These are phyloP conservation scores for Odontomyia ornata DNA, from an alignment of 2,888 invertebrate species.

Conservation along the genomic window DNA sequence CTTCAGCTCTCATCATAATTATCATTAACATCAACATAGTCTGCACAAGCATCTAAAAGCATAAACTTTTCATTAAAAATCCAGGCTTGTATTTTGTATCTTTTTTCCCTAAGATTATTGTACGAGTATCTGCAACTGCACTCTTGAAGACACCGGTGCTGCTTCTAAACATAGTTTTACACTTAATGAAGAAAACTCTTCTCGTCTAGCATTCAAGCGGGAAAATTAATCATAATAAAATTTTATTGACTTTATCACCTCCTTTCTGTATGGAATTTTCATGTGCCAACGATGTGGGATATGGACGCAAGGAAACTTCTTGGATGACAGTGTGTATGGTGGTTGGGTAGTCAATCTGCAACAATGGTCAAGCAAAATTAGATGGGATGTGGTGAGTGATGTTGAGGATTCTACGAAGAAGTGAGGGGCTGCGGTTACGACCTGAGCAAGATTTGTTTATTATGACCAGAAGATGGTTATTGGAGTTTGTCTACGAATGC, in stretches of 20 bases:
- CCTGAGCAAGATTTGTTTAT: too few species aligned
- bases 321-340: neutral
- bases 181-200: constrained; percentile 20
- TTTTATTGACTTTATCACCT: constrained; percentile 38
- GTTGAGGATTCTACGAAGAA: too few species aligned
- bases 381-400: too few species aligned
- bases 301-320: too few species aligned
- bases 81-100: neutral
- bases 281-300: too few species aligned
- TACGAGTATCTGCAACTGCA: too few species aligned
- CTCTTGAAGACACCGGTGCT: neutral
- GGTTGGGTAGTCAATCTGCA: constrained; percentile 3
- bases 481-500: too few species aligned
- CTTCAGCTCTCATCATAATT: neutral
- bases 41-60: too few species aligned
- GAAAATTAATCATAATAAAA: constrained; percentile 43
- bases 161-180: constrained; percentile 11
- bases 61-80: neutral
- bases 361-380: too few species aligned
- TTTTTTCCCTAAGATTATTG: too few species aligned
- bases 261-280: constrained; percentile 10
- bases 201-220: neutral
- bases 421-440: too few species aligned
- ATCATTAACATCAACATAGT: neutral
- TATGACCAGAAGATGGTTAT: too few species aligned